Evolutionary conservation across 2,888 invertebrate species (phyloP), one percentile per base, ranked within the genome.

Genomic region (Perithous albicinctus): DNA sequence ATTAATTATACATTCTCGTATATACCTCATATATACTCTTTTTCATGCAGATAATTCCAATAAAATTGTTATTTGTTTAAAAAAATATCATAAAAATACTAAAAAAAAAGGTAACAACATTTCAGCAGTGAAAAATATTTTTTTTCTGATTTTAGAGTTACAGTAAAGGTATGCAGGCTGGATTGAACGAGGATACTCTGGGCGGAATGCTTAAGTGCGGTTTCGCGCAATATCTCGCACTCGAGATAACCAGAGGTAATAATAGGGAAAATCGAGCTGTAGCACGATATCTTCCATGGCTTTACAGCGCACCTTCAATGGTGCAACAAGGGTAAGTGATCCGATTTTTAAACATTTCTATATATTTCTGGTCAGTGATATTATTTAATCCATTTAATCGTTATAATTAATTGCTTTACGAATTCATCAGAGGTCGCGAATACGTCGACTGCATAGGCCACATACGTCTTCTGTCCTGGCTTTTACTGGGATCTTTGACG

Each of bases 171-270:
- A 93, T 95, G 83, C 94, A 93, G 92, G 95, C 94, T 90, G 96
- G 97, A 77, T 93, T 98, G 80, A 98, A 98, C 92, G 99, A 99
- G 93, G 99, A 99, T 92, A 99, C 99, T 0, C 93, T 99, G 29
- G 99, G 99, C 0, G 99, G 99, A 0, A 97, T 98, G 66, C 95
- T 99, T 72, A 99, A 99, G 93, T 98, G 99, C 51, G 98, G 98
- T 26, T 95, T 99, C 59, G 98, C 99, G 0, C 97, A 98, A 92
- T 97, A 97, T 93, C 95, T 99, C 70, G 98, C 99, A 0, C 94
- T 99, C 91, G 99, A 99, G 94, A 96, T 99, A 91, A 97, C 98
- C 0, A 94, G 97, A 76, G 98, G 97, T 74, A 97, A 97, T 91
- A 95, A 95, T 23, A 94, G 98, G 72, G 98, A 98, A 90, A 96